Evolutionary conservation across 2,797 vertebrate species (phyloP), one percentile per base, ranked within the genome.

Genomic region (Pangasius mekongensis): DNA sequence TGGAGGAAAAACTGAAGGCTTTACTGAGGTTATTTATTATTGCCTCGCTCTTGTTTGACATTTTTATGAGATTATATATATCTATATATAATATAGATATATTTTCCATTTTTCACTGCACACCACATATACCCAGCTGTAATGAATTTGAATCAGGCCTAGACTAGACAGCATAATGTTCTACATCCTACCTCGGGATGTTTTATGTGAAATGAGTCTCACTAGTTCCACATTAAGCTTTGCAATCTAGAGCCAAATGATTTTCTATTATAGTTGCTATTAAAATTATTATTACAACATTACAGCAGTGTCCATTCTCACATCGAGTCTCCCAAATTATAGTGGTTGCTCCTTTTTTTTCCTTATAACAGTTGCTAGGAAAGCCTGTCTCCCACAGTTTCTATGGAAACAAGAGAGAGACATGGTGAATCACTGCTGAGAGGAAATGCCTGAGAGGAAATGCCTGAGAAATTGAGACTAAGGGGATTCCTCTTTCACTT

Each of bases 351-450:
- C 58, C 43, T 39, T 16, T 60, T 84, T 43, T 85, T 76, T 54
- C n/a, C 69, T 66, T 71, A 67, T 56, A 87, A 81, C 83, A 47
- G 8, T 88, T 87, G 33, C 69, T 76, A 74, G 89, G 85, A 88
- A 90, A 88, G 90, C 83, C 87, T 69, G 80, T 84, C 85, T 89
- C 58, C 60, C 27, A 27, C 71, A 39, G 91, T 91, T 89, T 58
- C 89, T 86, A 90, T 90, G 73, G 88, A 90, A 89, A 91, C 89
- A 27, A 62, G 81, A 84, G n/a, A n/a, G 88, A 58, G 71, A 56
- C 74, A 54, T 22, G 64, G 87, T 84, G 89, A 82, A 64, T 87
- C 86, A 71, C 30, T 54, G 69, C 69, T 87, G 62, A 60, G 58
- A 62, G 85, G 86, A 89, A 80, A 89, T 66, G 87, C 85, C 33